Conservation (phyloP, 1,140 invertebrate species). For the Gryllus bimaculatus region DNA sequence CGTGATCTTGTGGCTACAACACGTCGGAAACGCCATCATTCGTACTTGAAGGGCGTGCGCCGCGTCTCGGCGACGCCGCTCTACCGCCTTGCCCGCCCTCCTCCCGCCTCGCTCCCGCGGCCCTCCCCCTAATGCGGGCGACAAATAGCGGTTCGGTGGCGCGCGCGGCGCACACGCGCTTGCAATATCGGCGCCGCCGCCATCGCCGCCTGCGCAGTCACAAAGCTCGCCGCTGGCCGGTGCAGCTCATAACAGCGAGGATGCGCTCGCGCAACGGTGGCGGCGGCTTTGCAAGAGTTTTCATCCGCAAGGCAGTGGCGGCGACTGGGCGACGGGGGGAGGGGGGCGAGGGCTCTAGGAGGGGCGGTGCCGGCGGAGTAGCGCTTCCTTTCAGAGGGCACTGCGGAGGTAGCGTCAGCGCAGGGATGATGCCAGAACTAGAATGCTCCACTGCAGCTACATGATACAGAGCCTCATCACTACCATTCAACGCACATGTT, state of each 20-base stretch:
- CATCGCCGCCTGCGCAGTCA: not conserved
- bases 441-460: too few relatives aligned
- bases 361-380: too few relatives aligned
- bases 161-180: not conserved
- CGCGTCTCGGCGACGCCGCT: not conserved
- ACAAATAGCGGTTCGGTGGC: not conserved
- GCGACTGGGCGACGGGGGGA: not conserved
- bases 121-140: not conserved
- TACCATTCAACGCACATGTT: too few relatives aligned
- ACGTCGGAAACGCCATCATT: not conserved
- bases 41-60: not conserved
- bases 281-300: not conserved
- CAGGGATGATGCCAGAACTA: not conserved
- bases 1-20: too few relatives aligned
- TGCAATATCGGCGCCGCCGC: not conserved
- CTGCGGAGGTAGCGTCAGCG: not conserved
- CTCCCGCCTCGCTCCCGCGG: too few relatives aligned
- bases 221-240: constrained; percentile 1
- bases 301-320: not conserved
- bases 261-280: not conserved
- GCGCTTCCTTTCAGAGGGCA: not conserved
- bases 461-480: too few relatives aligned
- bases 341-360: not conserved
- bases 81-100: not conserved
- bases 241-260: not conserved